Conservation (phyloP, 2,888 invertebrate genomes). For the Crocallis elinguaria region DNA sequence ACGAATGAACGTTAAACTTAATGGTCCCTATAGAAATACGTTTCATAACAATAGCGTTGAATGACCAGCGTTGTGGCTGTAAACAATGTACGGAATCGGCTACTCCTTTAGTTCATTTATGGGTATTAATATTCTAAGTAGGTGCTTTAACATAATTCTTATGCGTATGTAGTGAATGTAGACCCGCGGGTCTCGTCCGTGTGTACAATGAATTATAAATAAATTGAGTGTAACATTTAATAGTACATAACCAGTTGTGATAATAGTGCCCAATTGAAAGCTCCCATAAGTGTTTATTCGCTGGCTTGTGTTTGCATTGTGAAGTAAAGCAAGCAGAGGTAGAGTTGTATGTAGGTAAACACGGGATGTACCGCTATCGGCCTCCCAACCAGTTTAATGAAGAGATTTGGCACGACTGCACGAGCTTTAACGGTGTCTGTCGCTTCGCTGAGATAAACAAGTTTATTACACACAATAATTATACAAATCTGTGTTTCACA, state of each 20-base stretch:
- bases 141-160: conserved; percentile 22
- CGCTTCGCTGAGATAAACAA: conserved; percentile 57
- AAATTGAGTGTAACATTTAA: conserved; percentile 17
- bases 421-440: conserved; percentile 71
- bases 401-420: conserved; percentile 81
- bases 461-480: conserved; percentile 42
- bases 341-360: conserved; percentile 61
- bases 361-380: conserved; percentile 67
- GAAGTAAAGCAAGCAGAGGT: conserved; percentile 49
- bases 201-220: conserved; percentile 20
- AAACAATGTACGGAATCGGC: conserved; percentile 31
- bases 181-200: conserved; percentile 25
- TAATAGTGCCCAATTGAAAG: conserved; percentile 27
- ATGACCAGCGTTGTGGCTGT: conserved; percentile 30
- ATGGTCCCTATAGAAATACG: conserved; percentile 63
- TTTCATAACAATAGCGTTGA: conserved; percentile 60
- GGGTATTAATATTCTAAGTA: conserved; percentile 32
- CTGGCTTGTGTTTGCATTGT: conserved; percentile 52
- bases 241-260: conserved; percentile 5
- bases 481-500: conserved; percentile 29
- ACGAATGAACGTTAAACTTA: conserved; percentile 73
- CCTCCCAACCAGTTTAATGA: conserved; percentile 74
- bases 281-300: conserved; percentile 46
- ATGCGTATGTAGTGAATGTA: conserved; percentile 25
- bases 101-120: conserved; percentile 28